Percentiles rank a stretch among this genome's conserved stretches.
phyloP scores from a whole-genome alignment of 2,888 invertebrate species.

The Chrysopilus asiliformis region DNA sequence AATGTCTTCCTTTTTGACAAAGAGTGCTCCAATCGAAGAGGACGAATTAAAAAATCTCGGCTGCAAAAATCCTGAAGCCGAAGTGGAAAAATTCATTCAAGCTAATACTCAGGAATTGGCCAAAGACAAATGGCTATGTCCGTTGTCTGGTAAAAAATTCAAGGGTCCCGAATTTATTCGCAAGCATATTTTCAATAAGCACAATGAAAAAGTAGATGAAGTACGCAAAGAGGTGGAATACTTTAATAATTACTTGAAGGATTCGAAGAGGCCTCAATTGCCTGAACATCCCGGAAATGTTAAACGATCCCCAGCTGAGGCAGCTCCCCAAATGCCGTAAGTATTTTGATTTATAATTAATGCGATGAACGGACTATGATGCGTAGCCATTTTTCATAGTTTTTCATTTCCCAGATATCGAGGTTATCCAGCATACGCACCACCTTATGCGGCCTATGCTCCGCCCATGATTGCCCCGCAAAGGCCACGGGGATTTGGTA shows the following conservation, averaged over 20 bases:
- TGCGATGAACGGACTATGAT: not conserved
- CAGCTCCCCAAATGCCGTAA: constrained; percentile 9
- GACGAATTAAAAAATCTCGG: constrained; percentile 75
- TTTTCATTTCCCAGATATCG: constrained; percentile 22
- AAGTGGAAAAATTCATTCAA: constrained; percentile 83
- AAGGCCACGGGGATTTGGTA: constrained; percentile 38
- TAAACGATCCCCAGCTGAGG: constrained; percentile 19
- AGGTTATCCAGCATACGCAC: constrained; percentile 34
- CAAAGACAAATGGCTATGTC: constrained; percentile 98
- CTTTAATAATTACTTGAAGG: constrained; percentile 92
- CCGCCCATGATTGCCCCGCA: constrained; percentile 38
- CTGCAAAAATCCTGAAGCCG: constrained; percentile 50
- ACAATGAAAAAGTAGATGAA: constrained; percentile 91
- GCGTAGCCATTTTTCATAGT: not conserved
- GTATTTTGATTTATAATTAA: not conserved
- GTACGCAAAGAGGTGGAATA: constrained; percentile 94
- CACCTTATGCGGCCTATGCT: constrained; percentile 38
- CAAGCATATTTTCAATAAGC: constrained; percentile 97
- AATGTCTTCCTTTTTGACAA: constrained; percentile 77
- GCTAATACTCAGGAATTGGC: constrained; percentile 94
- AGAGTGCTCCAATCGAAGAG: constrained; percentile 53
- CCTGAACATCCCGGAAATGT: constrained; percentile 61
- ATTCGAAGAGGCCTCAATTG: constrained; percentile 87
- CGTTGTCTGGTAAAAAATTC: constrained; percentile 96
- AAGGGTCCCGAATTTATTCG: constrained; percentile 97